Evolutionary conservation across 2,888 invertebrate genomes (phyloP).

Genomic region (Bugulina stolonifera): DNA sequence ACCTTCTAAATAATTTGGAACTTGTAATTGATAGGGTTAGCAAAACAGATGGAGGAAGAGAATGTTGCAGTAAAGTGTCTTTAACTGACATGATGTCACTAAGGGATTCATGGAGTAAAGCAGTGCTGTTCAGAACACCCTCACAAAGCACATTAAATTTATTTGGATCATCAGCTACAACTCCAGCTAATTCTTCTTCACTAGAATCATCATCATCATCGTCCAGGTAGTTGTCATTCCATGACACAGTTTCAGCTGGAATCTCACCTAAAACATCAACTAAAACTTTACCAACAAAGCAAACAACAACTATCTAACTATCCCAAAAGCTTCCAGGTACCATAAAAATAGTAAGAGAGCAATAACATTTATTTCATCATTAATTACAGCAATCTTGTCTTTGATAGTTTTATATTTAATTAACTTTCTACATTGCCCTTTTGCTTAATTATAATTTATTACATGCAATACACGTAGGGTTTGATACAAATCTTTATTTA

Average conservation of each 20-base stretch:
- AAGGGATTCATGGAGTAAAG: slow-evolving; percentile 45
- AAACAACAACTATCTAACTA: no score
- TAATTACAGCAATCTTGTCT: no score
- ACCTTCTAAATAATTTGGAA: slow-evolving; percentile 49
- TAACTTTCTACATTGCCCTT: no score
- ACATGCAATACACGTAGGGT: no score
- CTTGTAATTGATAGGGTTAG: slow-evolving; percentile 43
- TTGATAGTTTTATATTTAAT: no score
- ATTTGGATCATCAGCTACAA: slow-evolving; percentile 38
- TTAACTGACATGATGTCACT: slow-evolving; percentile 50
- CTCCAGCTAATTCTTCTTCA: slow-evolving; percentile 5
- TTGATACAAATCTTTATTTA: no score
- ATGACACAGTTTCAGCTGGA: slow-evolving; percentile 13
- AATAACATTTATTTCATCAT: no score
- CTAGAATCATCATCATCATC: slow-evolving; percentile 14
- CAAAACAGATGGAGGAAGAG: slow-evolving; percentile 47
- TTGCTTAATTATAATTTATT: no score
- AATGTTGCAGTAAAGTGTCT: slow-evolving; percentile 48
- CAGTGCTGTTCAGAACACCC: slow-evolving; percentile 44
- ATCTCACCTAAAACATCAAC: neutral
- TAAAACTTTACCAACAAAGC: no score
- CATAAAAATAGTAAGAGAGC: no score
- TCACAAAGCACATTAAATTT: slow-evolving; percentile 51
- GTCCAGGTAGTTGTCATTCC: neutral
- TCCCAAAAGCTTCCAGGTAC: no score